Evolutionary conservation across 1,140 invertebrate species (phyloP), one percentile per base, ranked within the genome.

Genomic region (Ooceraea biroi): DNA sequence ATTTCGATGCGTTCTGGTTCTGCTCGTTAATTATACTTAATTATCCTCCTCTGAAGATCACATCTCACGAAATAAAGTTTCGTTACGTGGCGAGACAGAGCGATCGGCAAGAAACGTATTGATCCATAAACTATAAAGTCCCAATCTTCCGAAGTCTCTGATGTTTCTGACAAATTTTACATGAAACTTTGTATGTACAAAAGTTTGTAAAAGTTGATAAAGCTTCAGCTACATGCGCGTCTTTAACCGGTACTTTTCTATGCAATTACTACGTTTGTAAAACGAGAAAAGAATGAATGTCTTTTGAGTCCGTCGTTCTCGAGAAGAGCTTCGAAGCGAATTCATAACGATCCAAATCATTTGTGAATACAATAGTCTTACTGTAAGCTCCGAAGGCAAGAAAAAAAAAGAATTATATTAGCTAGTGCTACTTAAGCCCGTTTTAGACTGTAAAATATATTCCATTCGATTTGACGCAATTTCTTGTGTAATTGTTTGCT

Each of bases 1-100:
- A 63, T 25, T 27, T 72, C 36, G 44, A 17, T 74, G 60, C 50
- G 25, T 65, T n/a, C n/a, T 30, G 12, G 2, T 14, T 11, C 12
- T 11, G 19, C 66, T 66, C 46, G 50, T 66, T 66, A 66, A 77
- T 77, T 77, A 52, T 65, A 77, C n/a, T 77, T 77, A 65, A 63
- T 65, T 66, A n/a, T 52, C 27, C 17, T 52, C 19, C n/a, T 22
- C 30, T 4, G 19, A 11, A 10, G 25, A 25, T 30, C 65, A 14
- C 58, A 77, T 65, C 58, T 22, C 30, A 74, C 30, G 48, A 19
- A 52, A 66, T 22, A 55, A 50, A 12, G 46, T 57, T 74, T 46
- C 50, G 48, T 55, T 44, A 19, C 7, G 12, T 44, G 44, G 61
- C 60, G 57, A 60, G 14, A 25, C 25, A 17, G 30, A 72, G 5